A percentile compares a stretch with the other conserved stretches of the same genome.
Conservation (phyloP, 2,113 vertebrate genomes). For the Hiodon alosoides region DNA sequence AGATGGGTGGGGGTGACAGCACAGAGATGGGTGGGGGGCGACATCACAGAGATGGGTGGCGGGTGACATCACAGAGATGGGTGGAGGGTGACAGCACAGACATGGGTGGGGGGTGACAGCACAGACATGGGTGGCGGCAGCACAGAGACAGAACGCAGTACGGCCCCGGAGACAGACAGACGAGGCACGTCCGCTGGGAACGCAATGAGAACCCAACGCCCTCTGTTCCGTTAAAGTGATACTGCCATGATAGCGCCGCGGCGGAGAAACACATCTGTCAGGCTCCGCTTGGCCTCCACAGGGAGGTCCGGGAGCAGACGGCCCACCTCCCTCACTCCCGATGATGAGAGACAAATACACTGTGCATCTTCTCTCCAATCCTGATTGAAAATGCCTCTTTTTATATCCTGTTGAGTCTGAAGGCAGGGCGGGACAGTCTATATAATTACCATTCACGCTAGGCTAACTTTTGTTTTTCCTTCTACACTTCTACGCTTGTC, state of each 20-base stretch:
- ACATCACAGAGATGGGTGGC: conserved; percentile 28
- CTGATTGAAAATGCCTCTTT: not conserved
- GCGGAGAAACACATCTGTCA: conserved; percentile 41
- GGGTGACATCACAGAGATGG: not conserved
- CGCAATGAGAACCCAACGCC: conserved; percentile 12
- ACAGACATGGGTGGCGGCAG: conserved; percentile 25
- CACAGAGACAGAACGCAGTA: conserved; percentile 15
- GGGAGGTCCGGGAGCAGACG: conserved; percentile 29
- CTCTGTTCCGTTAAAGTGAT: conserved; percentile 41
- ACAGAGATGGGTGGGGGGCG: conserved; percentile 28
- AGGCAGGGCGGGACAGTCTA: not conserved
- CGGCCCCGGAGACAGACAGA: conserved; percentile 34
- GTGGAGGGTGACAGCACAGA: conserved; percentile 21
- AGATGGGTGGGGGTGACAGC: conserved; percentile 4
- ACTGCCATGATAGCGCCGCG: conserved; percentile 31
- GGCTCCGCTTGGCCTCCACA: conserved; percentile 14
- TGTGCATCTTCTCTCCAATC: not conserved
- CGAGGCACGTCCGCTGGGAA: conserved; percentile 30
- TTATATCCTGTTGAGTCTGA: no score
- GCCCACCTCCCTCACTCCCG: conserved; percentile 10
- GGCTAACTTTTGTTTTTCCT: no score
- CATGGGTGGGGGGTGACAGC: conserved; percentile 27
- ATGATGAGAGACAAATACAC: not conserved
- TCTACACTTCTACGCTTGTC: no score
- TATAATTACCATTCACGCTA: no score